These are phyloP conservation scores for Caenorhabditis sulstoni DNA, from an alignment of 2,888 invertebrate genomes.

Conservation along the genomic window DNA sequence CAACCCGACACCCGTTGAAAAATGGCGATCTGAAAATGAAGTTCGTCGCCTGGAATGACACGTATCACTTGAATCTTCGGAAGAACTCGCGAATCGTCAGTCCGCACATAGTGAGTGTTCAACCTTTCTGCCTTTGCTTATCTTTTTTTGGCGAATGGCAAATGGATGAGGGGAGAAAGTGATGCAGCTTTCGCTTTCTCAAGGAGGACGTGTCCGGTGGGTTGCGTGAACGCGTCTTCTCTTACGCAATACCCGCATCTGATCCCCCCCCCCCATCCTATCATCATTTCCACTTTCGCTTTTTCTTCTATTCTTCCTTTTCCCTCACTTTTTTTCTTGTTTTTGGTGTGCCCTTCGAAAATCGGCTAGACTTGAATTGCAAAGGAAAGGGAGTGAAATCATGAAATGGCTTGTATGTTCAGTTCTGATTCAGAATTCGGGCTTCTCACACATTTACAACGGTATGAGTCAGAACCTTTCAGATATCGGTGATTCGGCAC, in stretches of 20 bases:
- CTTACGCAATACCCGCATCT: constrained; percentile 45
- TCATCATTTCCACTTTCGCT: constrained; percentile 44
- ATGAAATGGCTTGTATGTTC: neutral
- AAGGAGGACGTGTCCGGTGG: neutral
- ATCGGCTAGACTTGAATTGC: neutral
- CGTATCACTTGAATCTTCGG: constrained; percentile 72
- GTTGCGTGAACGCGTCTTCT: constrained; percentile 32
- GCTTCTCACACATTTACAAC: constrained; percentile 33
- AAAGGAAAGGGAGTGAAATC: neutral
- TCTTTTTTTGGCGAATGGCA: too few relatives aligned
- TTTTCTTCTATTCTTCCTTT: constrained; percentile 25
- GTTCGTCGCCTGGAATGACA: constrained; percentile 76
- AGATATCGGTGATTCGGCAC: constrained; percentile 72
- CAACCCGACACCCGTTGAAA: constrained; percentile 33
- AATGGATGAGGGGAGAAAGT: constrained; percentile 9
- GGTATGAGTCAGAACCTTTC: constrained; percentile 49
- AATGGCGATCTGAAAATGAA: constrained; percentile 60
- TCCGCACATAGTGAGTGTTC: constrained; percentile 66
- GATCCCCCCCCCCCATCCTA: constrained; percentile 16
- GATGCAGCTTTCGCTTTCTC: constrained; percentile 29
- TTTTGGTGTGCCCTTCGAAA: too few relatives aligned
- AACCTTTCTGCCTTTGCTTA: constrained; percentile 42
- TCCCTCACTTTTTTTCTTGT: neutral
- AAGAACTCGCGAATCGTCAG: constrained; percentile 74
- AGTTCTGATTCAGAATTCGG: constrained; percentile 9